These are phyloP conservation scores for Herpailurus yagouaroundi DNA, from an alignment of 2,113 vertebrate genomes.

Conservation along the genomic window DNA sequence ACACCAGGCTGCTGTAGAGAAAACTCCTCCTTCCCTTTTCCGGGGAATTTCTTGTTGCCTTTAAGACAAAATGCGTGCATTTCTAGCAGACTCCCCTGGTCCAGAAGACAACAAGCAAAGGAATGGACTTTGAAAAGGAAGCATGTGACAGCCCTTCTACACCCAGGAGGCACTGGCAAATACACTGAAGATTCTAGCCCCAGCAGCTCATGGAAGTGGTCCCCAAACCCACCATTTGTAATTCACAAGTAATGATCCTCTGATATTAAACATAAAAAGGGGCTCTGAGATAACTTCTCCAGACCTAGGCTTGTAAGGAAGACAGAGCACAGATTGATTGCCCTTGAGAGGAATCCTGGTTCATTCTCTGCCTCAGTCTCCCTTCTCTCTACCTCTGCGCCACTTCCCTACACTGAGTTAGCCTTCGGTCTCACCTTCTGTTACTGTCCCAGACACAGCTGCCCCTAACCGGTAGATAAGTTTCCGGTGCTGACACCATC, in stretches of 20 bases:
- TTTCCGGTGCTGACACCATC: conserved; percentile 34
- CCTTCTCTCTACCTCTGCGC: background rate
- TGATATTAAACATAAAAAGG: conserved; percentile 32
- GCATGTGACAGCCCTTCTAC: background rate
- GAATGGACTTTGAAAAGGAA: conserved; percentile 35
- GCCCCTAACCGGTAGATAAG: conserved; percentile 32
- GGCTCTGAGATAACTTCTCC: background rate
- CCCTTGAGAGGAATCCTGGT: background rate
- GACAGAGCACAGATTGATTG: background rate
- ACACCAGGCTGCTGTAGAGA: background rate
- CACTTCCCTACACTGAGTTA: background rate
- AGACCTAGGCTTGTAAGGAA: background rate
- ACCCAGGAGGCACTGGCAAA: background rate
- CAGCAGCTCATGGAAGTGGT: background rate
- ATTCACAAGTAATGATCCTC: background rate
- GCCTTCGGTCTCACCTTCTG: background rate
- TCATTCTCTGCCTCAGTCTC: background rate
- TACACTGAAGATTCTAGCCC: background rate
- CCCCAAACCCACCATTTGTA: background rate
- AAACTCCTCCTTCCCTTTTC: background rate
- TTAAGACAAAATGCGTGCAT: background rate
- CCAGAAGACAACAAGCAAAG: conserved; percentile 41
- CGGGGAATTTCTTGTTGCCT: background rate
- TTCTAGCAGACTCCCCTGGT: background rate
- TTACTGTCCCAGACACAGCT: conserved; percentile 39